A percentile compares a stretch with the other conserved stretches of the same genome.
These are phyloP conservation scores for Heteropelma amictum DNA, from an alignment of 2,888 invertebrate species.

Conservation along the genomic window DNA sequence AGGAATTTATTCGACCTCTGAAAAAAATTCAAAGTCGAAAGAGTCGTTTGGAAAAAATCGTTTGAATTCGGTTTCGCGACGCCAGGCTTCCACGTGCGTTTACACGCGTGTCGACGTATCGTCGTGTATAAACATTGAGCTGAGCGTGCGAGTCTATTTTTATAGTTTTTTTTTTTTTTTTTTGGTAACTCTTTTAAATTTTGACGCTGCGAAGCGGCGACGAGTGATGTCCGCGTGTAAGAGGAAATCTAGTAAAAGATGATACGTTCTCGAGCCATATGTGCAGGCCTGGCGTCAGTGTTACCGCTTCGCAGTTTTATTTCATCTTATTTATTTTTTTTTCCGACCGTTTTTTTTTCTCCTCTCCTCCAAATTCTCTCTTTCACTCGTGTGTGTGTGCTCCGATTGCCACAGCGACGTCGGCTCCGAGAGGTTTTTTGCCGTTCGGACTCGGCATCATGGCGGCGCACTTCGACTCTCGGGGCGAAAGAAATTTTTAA, in stretches of 20 bases:
- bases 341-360: constrained; percentile 23
- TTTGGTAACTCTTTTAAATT: constrained; percentile 31
- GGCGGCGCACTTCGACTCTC: constrained; percentile 14
- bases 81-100: not conserved
- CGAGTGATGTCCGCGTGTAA: constrained; percentile 33
- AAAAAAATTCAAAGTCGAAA: too few species aligned
- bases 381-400: constrained; percentile 17
- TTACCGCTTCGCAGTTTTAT: constrained; percentile 49
- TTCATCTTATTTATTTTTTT: constrained; percentile 21
- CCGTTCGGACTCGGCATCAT: too few species aligned
- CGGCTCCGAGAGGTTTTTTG: constrained; percentile 17
- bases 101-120: too few species aligned
- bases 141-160: too few species aligned
- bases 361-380: constrained; percentile 16
- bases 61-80: too few species aligned
- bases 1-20: too few species aligned
- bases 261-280: constrained; percentile 57
- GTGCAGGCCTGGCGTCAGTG: constrained; percentile 58
- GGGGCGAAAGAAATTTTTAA: constrained; percentile 62
- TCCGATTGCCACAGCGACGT: constrained; percentile 14
- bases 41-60: too few species aligned
- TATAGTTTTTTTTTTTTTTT: constrained; percentile 6
- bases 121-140: too few species aligned
- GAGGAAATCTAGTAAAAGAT: constrained; percentile 41
- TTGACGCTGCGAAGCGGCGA: constrained; percentile 30